phyloP scores from a whole-genome alignment of 2,888 invertebrate genomes.

The Vesta saturnalis region DNA sequence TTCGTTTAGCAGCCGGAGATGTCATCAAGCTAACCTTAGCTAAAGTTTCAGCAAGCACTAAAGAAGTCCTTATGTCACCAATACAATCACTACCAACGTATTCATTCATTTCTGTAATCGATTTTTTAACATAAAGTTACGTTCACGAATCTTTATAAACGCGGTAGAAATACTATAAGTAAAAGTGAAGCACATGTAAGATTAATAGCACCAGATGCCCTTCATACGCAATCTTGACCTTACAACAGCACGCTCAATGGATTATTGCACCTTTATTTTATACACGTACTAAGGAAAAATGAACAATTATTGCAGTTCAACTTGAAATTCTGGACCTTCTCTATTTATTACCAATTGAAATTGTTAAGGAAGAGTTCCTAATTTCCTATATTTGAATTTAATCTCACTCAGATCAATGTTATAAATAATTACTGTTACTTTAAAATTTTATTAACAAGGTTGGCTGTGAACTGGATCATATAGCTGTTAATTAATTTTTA shows the following conservation, averaged over 20 bases:
- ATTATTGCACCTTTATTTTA: slow-evolving; percentile 2
- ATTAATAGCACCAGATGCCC: slow-evolving; percentile 7
- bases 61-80: slow-evolving; percentile 61
- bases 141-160: neutral
- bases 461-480: too few relatives aligned
- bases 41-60: slow-evolving; percentile 68
- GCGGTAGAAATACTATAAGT: neutral
- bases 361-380: neutral
- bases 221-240: slow-evolving; percentile 9
- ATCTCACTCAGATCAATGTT: too few relatives aligned
- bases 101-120: neutral
- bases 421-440: too few relatives aligned
- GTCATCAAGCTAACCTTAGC: slow-evolving; percentile 69
- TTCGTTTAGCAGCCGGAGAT: slow-evolving; percentile 66
- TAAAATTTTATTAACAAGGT: too few relatives aligned
- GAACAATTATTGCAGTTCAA: neutral
- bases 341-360: neutral
- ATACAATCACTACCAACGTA: too few relatives aligned
- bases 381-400: too few relatives aligned
- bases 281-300: neutral
- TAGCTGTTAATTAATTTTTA: too few relatives aligned
- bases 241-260: neutral
- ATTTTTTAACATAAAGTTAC: neutral
- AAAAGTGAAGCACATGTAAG: slow-evolving; percentile 9
- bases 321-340: neutral